Evolutionary conservation across 2,113 vertebrate species (phyloP).

Genomic region (western clawed frog (Xenopus tropicalis)): UCB_Xtro_10.0 CM004443.2:61379501-61380000

Average conservation of each 20-base stretch:
- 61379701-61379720: too few relatives aligned
- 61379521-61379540: too few relatives aligned
- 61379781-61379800: constrained; percentile 29
- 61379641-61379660: too few relatives aligned
- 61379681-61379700: too few relatives aligned
- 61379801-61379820: constrained; percentile 15
- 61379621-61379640: too few relatives aligned
- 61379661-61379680: too few relatives aligned
- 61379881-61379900: constrained; percentile 30
- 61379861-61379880: constrained; percentile 14
- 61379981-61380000: constrained; percentile 34
- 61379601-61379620: too few relatives aligned
- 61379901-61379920: constrained; percentile 12
- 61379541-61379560: too few relatives aligned
- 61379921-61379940: constrained; percentile 35
- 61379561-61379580: too few relatives aligned
- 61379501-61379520: too few relatives aligned
- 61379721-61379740: neutral
- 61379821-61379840: constrained; percentile 23
- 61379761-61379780: constrained; percentile 18
- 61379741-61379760: neutral
- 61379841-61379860: constrained; percentile 34
- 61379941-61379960: constrained; percentile 38
- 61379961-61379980: constrained; percentile 28
- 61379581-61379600: too few relatives aligned